Percentiles rank a stretch among this genome's conserved stretches.
Conservation (phyloP, 1,140 invertebrate genomes). For the Chymomyza costata region DNA sequence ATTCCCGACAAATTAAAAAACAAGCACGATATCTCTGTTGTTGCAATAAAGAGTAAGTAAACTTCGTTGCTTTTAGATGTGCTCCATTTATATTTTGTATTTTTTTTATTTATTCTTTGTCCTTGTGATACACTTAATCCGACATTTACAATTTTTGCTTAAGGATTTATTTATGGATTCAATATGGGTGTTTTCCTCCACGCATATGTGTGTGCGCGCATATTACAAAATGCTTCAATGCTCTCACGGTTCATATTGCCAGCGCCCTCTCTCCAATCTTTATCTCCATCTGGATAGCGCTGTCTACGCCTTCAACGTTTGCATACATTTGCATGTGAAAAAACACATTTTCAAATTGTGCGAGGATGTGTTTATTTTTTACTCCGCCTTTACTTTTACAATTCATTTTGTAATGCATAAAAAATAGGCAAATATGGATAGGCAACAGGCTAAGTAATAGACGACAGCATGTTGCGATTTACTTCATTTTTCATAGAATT, state of each 20-base stretch:
- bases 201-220: slow-evolving; percentile 4
- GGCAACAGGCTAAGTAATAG: too few species aligned
- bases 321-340: slow-evolving; percentile 54
- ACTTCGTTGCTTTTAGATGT: too few species aligned
- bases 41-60: too few species aligned
- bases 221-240: slow-evolving; percentile 48
- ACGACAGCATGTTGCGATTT: too few species aligned
- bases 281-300: too few species aligned
- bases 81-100: slow-evolving; percentile 1
- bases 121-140: slow-evolving; percentile 65
- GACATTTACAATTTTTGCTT: slow-evolving; percentile 73
- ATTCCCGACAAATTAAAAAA: too few species aligned
- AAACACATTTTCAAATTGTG: slow-evolving; percentile 43
- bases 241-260: slow-evolving; percentile 18
- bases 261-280: neutral
- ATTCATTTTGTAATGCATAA: slow-evolving; percentile 52
- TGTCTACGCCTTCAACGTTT: neutral
- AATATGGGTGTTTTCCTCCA: slow-evolving; percentile 42
- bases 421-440: slow-evolving; percentile 1
- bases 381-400: slow-evolving; percentile 27
- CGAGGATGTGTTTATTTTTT: too few species aligned
- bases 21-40: too few species aligned
- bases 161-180: slow-evolving; percentile 73
- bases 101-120: slow-evolving; percentile 7
- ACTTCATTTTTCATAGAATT: too few species aligned